Percentiles rank a stretch among this genome's conserved stretches.
Conservation (phyloP, 2,113 vertebrate genomes). For the Gnathochromis pfefferi region DNA sequence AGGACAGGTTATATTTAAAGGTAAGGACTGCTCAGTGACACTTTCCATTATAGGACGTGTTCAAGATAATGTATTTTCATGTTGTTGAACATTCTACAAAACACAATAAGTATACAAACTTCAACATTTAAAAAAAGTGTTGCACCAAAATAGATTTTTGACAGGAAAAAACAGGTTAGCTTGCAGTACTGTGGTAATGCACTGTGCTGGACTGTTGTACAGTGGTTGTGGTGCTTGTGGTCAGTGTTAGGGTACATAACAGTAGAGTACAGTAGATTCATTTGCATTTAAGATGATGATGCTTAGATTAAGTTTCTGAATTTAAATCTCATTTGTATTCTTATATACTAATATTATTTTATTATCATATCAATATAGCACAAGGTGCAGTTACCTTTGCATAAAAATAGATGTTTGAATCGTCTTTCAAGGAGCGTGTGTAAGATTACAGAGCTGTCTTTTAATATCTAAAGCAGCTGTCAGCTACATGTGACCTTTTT, state of each 20-base stretch:
- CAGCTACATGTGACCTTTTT: not conserved
- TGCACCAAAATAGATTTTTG: not conserved
- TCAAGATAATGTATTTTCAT: not conserved
- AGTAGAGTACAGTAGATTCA: not conserved
- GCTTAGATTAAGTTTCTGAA: not conserved
- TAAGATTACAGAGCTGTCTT: not conserved
- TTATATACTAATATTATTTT: not conserved
- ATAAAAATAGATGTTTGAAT: not conserved
- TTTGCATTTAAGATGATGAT: not conserved
- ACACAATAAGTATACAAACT: not conserved
- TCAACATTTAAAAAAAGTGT: not conserved
- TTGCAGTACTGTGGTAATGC: not conserved
- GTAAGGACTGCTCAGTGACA: not conserved
- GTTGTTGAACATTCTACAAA: not conserved
- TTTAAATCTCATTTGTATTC: not conserved
- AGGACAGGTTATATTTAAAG: not conserved
- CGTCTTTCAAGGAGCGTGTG: not conserved
- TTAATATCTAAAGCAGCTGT: not conserved
- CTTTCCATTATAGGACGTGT: not conserved
- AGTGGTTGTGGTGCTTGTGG: not conserved
- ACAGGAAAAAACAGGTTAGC: not conserved
- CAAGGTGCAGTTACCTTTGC: not conserved
- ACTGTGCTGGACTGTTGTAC: not conserved
- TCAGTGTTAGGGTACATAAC: not conserved
- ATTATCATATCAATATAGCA: not conserved